Evolutionary conservation across 2,888 invertebrate species (phyloP), one percentile per base, ranked within the genome.

Genomic region (Ecliptopera silaceata): DNA sequence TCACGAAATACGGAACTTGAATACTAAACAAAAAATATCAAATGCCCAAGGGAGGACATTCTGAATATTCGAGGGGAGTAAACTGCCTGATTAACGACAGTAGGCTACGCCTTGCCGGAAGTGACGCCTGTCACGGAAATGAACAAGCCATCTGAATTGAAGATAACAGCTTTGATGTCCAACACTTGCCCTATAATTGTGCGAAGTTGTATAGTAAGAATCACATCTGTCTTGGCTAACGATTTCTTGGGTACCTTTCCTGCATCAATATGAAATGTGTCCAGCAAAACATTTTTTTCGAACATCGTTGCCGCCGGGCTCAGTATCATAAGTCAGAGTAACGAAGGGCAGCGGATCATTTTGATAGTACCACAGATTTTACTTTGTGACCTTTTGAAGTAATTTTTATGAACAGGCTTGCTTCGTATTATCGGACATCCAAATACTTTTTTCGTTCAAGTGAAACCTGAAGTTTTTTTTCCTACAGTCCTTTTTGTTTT

Each of bases 221-320:
- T 20, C 2, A 20, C n/a, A n/a, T n/a, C n/a, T n/a, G n/a, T n/a
- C n/a, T n/a, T n/a, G n/a, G n/a, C n/a, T n/a, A n/a, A n/a, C 39
- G 57, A 57, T 53, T 57, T 22, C 52, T 48, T 48, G 53, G 29
- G 39, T 48, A 26, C 41, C 39, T 48, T 63, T 58, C 61, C 61
- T 63, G 58, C 66, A 68, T 69, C 72, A 70, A 74, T 72, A 69
- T 72, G 56, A 65, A 43, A n/a, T n/a, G n/a, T n/a, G n/a, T n/a
- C n/a, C n/a, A n/a, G n/a, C n/a, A n/a, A n/a, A n/a, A n/a, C n/a
- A n/a, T n/a, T n/a, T n/a, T n/a, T n/a, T n/a, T n/a, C n/a, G n/a
- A n/a, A n/a, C n/a, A n/a, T 51, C 15, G 22, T 18, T 39, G 12
- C 66, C 34, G 38, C 42, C 18, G 56, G 44, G 22, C 46, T 29